Percentiles rank a stretch among this genome's conserved stretches.
Conservation (phyloP, 30 jellyfish, hydroid and myxozoan genomes). For the Cassiopea xamachana region DNA sequence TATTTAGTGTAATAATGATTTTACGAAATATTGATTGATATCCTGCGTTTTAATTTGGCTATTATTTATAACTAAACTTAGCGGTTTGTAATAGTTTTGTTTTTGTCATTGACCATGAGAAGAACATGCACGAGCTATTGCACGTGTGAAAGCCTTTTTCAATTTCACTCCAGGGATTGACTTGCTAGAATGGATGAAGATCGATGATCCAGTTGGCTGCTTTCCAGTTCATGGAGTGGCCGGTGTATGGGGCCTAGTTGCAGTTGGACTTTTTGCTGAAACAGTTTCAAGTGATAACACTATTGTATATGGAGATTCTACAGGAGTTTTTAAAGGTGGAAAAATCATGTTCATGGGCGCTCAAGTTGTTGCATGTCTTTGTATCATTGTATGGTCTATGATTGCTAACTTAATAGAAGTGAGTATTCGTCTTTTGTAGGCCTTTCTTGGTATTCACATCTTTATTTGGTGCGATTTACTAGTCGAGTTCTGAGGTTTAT, state of each 20-base stretch:
- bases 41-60: too few relatives aligned
- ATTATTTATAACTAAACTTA: too few relatives aligned
- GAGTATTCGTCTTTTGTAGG: neutral
- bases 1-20: too few relatives aligned
- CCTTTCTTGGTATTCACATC: too few relatives aligned
- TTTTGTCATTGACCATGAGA: neutral
- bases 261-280: slow-evolving; percentile 91
- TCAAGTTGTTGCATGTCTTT: slow-evolving; percentile 63
- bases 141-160: too few relatives aligned
- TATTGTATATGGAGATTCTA: neutral
- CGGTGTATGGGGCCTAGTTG: slow-evolving; percentile 89
- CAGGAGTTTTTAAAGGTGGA: slow-evolving; percentile 87
- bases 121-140: too few relatives aligned
- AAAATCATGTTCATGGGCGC: slow-evolving; percentile 38
- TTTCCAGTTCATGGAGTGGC: slow-evolving; percentile 83
- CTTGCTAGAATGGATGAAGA: slow-evolving; percentile 65
- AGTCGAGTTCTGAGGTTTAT: too few relatives aligned
- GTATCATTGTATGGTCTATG: slow-evolving; percentile 79
- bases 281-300: slow-evolving; percentile 32
- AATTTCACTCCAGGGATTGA: slow-evolving; percentile 65
- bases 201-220: slow-evolving; percentile 98
- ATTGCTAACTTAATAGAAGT: slow-evolving; percentile 72
- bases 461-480: too few relatives aligned
- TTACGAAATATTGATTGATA: too few relatives aligned
- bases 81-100: neutral